A percentile compares a stretch with the other conserved stretches of the same genome.
Conservation (phyloP, 2,113 vertebrate genomes). For the Puma concolor region DNA sequence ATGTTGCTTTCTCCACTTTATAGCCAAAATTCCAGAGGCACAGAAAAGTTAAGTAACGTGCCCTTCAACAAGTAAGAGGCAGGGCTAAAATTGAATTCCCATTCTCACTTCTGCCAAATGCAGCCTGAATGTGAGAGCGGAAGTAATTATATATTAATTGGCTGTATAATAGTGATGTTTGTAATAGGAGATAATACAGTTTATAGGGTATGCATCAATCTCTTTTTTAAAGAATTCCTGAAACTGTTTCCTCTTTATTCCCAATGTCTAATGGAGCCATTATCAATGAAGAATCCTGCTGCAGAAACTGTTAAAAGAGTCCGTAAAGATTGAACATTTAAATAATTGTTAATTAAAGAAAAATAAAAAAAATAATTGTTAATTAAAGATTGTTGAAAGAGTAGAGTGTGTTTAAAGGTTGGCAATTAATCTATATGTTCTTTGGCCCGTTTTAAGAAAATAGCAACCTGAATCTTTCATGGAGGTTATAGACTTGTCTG, state of each 20-base stretch:
- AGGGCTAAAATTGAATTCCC: not conserved
- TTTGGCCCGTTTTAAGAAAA: not conserved
- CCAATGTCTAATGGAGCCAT: not conserved
- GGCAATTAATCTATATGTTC: not conserved
- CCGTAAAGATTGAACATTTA: not conserved
- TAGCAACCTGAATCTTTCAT: not conserved
- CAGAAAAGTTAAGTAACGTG: not conserved
- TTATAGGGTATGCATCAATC: not conserved
- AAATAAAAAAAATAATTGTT: not conserved
- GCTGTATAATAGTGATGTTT: not conserved
- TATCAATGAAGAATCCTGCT: not conserved
- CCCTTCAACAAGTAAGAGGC: not conserved
- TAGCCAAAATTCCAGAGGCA: not conserved
- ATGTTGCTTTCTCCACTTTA: not conserved
- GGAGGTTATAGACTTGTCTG: not conserved
- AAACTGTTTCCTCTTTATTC: not conserved
- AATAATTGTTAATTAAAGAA: not conserved
- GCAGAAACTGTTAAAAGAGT: not conserved
- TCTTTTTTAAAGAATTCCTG: not conserved
- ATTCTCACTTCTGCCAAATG: not conserved
- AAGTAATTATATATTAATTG: not conserved
- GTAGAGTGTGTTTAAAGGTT: not conserved
- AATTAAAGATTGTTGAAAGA: not conserved
- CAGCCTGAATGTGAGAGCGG: not conserved
- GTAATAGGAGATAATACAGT: not conserved